Base-by-base conservation (phyloP, 2,888 invertebrate species). In the Lithophane socia region DNA sequence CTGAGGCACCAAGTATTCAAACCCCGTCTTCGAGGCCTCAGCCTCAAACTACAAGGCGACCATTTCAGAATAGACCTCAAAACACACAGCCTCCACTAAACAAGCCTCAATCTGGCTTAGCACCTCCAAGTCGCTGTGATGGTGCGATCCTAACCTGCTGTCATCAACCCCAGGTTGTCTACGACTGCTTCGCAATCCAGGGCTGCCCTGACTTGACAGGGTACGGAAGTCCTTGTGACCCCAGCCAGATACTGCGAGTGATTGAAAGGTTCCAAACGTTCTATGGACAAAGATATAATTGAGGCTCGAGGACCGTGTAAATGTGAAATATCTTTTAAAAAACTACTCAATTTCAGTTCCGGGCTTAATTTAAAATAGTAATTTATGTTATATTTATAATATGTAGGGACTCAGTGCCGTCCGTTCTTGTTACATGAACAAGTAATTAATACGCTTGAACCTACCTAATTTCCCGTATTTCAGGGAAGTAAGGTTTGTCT, bases 131-230 rank as follows among this genome's bases (percentile, higher is more conserved):
- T 56, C 77, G 83, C 0, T 96, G 96, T 79, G 96, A 96, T 75
- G 90, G 90, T 60, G 95, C 96, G 0, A 90, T 95, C 2, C 79
- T 96, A 4, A 92, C 91, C 49, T 96, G 96, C 83, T 96, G 96
- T 79, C 94, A 94, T 82, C 91, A 90, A 77, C 83, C 89, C 0
- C 86, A 90, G 74, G 90, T 94, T 4, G 92, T 92, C 1, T 91
- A 92, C 74, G 91, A 93, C 18, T 96, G 96, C 84, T 96, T 96
- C 37, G 91, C 87, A 16, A 66, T 79, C 24, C 92, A 93, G 78
- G 95, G 95, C 0, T 96, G 96, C 72, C 91, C 89, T 13, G 97
- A 98, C 92, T 95, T 97, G 2, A 85, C 92, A n/a, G 77, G 93
- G 75, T 90, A 94, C 83, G 88, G 93, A 9, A 89, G 92, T 72